Evolutionary conservation across 2,888 invertebrate species (phyloP), one percentile per base, ranked within the genome.

Genomic region (Omphaloscelis lunosa): DNA sequence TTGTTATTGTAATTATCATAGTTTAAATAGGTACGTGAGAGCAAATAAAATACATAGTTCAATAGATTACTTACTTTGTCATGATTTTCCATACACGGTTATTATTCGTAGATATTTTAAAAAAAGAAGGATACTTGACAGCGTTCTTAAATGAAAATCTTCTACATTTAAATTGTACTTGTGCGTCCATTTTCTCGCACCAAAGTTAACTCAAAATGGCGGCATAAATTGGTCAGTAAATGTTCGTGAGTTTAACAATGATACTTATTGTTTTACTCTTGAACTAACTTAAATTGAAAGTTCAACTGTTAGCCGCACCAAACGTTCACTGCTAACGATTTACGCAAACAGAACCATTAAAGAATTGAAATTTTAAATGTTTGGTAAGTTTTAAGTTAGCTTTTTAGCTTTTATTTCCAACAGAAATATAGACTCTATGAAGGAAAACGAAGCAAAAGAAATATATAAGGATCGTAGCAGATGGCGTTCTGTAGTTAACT

Each of bases 261-360:
- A 53, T 72, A 81, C 72, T 72, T 81, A 76, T 70, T 81, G 82
- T 83, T 70, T 65, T 66, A 61, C 58, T 56, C 58, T 61, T 20
- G 59, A 80, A 69, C 48, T 68, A 63, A 84, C 41, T 72, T 80
- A 17, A 85, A 66, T 72, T 76, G 45, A 70, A 84, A 84, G 80
- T 80, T 59, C 63, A 72, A 81, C 69, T 59, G 82, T 66, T 81
- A 66, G 67, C 51, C 59, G 67, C 23, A 39, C 17, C 51, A 72
- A 70, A 53, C 65, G 51, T 58, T 41, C 27, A 48, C 68, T 67
- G 72, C 23, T 65, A 80, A 83, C 58, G n/a, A 62, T 27, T 72
- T 29, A 75, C 51, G 29, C 51, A 75, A 84, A 85, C 76, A 59
- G 15, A 48, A 61, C 68, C 45, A n/a, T 41, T 72, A 34, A 39